Evolutionary conservation across 2,113 vertebrate species (phyloP).

Genomic region (Ptyas mucosa): DNA sequence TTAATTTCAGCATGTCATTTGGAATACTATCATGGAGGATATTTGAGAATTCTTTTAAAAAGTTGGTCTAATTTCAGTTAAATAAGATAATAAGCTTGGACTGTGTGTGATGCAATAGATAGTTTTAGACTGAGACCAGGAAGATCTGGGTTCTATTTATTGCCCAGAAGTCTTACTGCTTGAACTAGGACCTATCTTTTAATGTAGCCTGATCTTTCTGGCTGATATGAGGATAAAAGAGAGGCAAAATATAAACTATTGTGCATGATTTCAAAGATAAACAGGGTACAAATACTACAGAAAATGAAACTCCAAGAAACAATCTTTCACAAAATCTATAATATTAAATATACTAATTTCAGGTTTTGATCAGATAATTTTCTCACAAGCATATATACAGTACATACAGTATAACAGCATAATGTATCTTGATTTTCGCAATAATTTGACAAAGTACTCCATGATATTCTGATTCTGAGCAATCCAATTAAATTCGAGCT

Average conservation of each 20-base stretch:
- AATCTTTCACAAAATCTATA: not conserved
- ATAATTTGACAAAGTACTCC: not conserved
- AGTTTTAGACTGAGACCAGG: not conserved
- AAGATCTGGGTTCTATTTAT: not conserved
- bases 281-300: not conserved
- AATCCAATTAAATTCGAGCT: not conserved
- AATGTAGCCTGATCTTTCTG: not conserved
- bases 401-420: not conserved
- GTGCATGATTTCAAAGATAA: not conserved
- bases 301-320: not conserved
- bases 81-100: not conserved
- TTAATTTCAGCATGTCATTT: not conserved
- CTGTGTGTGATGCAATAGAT: not conserved
- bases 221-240: not conserved
- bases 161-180: not conserved
- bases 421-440: not conserved
- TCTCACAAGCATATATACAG: not conserved
- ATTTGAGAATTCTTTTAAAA: not conserved
- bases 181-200: not conserved
- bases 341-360: not conserved
- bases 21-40: not conserved
- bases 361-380: not conserved
- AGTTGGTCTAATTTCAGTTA: not conserved
- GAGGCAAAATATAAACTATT: not conserved
- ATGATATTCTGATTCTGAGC: not conserved